Percentiles rank a stretch among this genome's conserved stretches.
phyloP scores from a whole-genome alignment of 2,888 invertebrate genomes.

The Polia nebulosa region DNA sequence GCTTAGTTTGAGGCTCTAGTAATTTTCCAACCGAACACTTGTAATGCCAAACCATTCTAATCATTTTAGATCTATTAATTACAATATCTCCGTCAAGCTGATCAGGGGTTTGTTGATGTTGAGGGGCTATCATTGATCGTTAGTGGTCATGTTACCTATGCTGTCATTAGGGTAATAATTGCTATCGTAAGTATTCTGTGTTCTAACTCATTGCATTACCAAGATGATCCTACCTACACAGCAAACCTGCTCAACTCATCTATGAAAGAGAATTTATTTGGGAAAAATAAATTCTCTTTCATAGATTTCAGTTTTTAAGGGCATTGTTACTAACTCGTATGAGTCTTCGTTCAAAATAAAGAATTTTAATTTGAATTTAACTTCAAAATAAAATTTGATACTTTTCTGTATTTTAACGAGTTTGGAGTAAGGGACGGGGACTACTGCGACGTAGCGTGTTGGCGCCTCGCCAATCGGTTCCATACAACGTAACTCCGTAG shows the following conservation, averaged over 20 bases:
- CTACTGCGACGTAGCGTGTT: slow-evolving; percentile 62
- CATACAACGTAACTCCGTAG: slow-evolving; percentile 74
- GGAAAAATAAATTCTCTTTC: too few species aligned
- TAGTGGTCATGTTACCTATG: neutral
- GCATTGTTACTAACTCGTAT: too few species aligned
- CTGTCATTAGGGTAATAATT: neutral
- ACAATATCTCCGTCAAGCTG: neutral
- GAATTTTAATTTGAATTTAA: too few species aligned
- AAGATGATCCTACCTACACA: neutral
- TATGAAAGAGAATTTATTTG: slow-evolving; percentile 4
- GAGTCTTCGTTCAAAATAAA: too few species aligned
- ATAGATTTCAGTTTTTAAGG: too few species aligned
- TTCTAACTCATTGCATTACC: neutral
- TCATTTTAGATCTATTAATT: neutral
- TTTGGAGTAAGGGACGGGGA: slow-evolving; percentile 30
- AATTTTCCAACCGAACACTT: neutral
- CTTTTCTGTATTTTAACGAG: slow-evolving; percentile 9
- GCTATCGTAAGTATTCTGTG: neutral
- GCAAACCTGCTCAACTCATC: neutral
- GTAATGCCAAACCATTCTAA: neutral
- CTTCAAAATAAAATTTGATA: neutral
- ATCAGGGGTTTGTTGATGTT: neutral
- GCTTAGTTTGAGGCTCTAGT: neutral
- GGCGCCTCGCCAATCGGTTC: slow-evolving; percentile 80
- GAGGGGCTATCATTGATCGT: neutral